Evolutionary conservation across 2,113 vertebrate species (phyloP), one percentile per base, ranked within the genome.

Genomic region (Brachypteracias leptosomus): DNA sequence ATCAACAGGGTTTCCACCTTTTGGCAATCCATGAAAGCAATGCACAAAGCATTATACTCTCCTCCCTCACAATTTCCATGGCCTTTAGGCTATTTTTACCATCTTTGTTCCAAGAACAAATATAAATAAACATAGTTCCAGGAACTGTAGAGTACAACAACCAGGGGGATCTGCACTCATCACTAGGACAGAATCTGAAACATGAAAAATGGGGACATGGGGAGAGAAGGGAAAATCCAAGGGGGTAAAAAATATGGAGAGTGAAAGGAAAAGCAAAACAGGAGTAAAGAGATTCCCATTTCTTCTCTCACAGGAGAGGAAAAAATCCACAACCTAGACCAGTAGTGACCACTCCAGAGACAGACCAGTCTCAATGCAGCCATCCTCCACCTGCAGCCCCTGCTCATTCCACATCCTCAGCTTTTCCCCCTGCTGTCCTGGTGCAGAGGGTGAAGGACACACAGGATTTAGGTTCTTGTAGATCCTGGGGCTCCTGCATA

Each of bases 21-120:
- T 95, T 94, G 90, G 90, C 90, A 88, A 68, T 62, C 46, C 83
- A 90, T 93, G 77, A 97, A 96, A 95, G 83, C 38, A 85, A 38
- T 7, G 38, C 46, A 90, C 22, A 71, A 44, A 47, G 46, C 36
- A 83, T 62, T 84, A 54, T 62, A 80, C 16, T 83, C 72, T 66
- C 22, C 44, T 94, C 73, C 84, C 46, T 89, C 73, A 26, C 52
- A 66, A 80, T 85, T 97, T 97, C 82, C 92, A 78, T 57, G 67
- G 61, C 78, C 83, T 91, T 83, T 44, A 73, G 58, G 36, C 82
- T 96, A 85, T 96, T 96, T 94, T 87, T 94, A 92, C 11, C 25
- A 36, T 93, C 51, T 78, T 79, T 11, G 62, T 92, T 93, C 70
- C 86, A 88, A 81, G 67, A 88, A 65, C 40, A 94, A 92, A 90